A percentile compares a stretch with the other conserved stretches of the same genome.
Conservation (phyloP, 2,888 invertebrate species). For the Ceraclea dissimilis region DNA sequence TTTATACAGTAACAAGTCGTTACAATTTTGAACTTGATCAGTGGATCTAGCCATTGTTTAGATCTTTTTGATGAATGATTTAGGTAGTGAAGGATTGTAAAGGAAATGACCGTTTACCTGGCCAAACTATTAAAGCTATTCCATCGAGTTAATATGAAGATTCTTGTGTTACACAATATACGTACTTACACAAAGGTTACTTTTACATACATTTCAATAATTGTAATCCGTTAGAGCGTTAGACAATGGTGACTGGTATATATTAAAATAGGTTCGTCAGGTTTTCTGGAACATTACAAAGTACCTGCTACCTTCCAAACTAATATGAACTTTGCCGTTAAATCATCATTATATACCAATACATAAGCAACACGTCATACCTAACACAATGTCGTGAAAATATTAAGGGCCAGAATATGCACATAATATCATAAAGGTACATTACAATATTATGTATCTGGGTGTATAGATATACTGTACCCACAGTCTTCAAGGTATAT, state of each 20-base stretch:
- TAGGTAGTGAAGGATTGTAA: conserved; percentile 1
- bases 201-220: background rate
- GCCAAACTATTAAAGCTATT: background rate
- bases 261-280: conserved; percentile 9
- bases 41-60: conserved; percentile 11
- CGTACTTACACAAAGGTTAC: too few relatives aligned
- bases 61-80: conserved; percentile 16
- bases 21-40: conserved; percentile 18
- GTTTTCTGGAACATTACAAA: conserved; percentile 4
- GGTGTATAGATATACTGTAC: too few relatives aligned
- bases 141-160: conserved; percentile 2
- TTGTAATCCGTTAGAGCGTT: conserved; percentile 3
- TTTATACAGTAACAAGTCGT: conserved; percentile 7
- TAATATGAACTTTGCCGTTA: too few relatives aligned
- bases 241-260: conserved; percentile 10
- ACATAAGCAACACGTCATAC: too few relatives aligned
- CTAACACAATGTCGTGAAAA: too few relatives aligned
- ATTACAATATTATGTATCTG: too few relatives aligned
- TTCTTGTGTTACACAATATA: background rate
- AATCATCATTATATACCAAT: too few relatives aligned
- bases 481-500: too few relatives aligned
- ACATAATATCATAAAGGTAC: too few relatives aligned
- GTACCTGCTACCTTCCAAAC: too few relatives aligned
- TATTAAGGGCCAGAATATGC: too few relatives aligned
- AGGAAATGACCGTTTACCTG: conserved; percentile 16